Evolutionary conservation across 2,888 invertebrate species (phyloP).

Genomic region (Xestia ashworthii): DNA sequence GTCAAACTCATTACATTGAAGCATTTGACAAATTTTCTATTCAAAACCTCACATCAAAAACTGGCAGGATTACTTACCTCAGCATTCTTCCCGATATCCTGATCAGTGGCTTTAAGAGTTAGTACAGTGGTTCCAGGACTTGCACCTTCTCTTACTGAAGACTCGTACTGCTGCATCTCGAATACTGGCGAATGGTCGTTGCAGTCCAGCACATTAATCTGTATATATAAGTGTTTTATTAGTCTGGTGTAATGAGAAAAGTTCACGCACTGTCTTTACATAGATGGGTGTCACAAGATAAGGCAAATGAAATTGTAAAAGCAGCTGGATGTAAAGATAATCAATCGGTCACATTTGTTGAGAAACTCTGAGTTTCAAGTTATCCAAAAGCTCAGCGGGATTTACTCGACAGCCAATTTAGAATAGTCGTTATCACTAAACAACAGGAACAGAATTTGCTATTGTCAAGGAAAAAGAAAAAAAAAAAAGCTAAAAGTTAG

Average conservation of each 20-base stretch:
- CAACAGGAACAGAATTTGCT: neutral
- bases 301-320: neutral
- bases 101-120: constrained; percentile 97
- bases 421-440: neutral
- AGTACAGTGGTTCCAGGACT: constrained; percentile 97
- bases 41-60: neutral
- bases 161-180: constrained; percentile 97
- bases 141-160: constrained; percentile 96
- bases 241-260: neutral
- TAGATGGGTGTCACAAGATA: neutral
- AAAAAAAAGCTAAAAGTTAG: neutral
- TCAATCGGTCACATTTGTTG: neutral
- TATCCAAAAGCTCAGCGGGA: neutral
- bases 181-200: constrained; percentile 99
- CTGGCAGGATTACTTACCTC: constrained; percentile 90
- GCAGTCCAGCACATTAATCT: constrained; percentile 97
- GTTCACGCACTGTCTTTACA: constrained; percentile 64
- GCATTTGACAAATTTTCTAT: neutral
- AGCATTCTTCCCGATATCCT: constrained; percentile 97
- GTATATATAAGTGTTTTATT: constrained; percentile 49
- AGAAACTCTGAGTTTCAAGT: neutral
- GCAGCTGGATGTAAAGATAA: neutral
- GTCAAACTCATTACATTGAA: neutral
- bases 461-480: neutral
- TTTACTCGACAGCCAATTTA: neutral